A percentile compares a stretch with the other conserved stretches of the same genome.
These are phyloP conservation scores for Scaptomyza flava DNA, from an alignment of 2,888 invertebrate species.

Conservation along the genomic window DNA sequence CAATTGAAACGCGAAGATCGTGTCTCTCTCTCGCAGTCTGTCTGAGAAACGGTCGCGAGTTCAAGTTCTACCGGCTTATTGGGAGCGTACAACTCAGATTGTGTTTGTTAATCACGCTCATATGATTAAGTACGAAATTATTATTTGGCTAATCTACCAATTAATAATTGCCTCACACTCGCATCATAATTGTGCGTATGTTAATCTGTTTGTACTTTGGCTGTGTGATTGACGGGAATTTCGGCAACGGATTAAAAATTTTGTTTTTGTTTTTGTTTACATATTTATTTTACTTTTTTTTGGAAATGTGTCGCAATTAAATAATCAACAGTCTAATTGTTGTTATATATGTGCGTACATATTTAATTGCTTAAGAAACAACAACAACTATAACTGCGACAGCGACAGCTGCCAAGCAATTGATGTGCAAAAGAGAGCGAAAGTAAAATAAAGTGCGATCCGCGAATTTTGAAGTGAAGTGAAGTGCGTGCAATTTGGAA, in stretches of 20 bases:
- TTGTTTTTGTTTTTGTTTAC: conserved; percentile 9
- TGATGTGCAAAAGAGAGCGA: conserved; percentile 31
- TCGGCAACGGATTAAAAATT: conserved; percentile 15
- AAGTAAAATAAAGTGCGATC: conserved; percentile 56
- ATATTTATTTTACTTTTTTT: conserved; percentile 9
- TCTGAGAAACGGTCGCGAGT: conserved; percentile 53
- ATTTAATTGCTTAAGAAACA: conserved; percentile 56
- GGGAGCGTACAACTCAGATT: conserved; percentile 22
- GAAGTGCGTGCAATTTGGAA: conserved; percentile 53
- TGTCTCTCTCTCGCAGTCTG: conserved; percentile 35
- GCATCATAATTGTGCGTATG: conserved; percentile 3
- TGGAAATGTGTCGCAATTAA: conserved; percentile 51
- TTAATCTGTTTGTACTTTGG: neutral
- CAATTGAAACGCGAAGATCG: conserved; percentile 61
- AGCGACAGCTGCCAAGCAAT: conserved; percentile 21
- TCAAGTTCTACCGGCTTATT: conserved; percentile 53
- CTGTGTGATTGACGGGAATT: conserved; percentile 8
- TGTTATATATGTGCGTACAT: conserved; percentile 30
- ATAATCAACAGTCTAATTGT: conserved; percentile 34
- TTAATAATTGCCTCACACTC: conserved; percentile 34
- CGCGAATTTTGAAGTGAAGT: conserved; percentile 51
- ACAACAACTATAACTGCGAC: conserved; percentile 10
- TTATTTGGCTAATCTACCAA: conserved; percentile 44
- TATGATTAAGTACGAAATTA: conserved; percentile 50
- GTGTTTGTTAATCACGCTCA: conserved; percentile 39